A percentile compares a stretch with the other conserved stretches of the same genome.
phyloP scores from a whole-genome alignment of 2,797 vertebrate species.

The Sebastes flavidus region DNA sequence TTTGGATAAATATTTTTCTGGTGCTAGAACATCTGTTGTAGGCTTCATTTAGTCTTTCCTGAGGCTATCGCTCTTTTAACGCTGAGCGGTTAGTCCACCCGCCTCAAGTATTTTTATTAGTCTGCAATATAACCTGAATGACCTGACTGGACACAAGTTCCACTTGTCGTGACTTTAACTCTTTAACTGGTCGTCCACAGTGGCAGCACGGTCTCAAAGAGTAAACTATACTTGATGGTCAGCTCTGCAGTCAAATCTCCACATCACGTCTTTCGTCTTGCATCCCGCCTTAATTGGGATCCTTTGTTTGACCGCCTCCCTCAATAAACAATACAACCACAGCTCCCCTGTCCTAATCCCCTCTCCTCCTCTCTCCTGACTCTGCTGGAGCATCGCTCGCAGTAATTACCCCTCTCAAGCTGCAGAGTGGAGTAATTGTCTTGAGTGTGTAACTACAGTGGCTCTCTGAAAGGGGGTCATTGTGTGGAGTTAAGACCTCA shows the following conservation, averaged over 20 bases:
- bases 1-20: neutral
- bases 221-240: neutral
- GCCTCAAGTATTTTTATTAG: constrained; percentile 72
- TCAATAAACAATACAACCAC: constrained; percentile 80
- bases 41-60: constrained; percentile 31
- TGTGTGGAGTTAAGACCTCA: constrained; percentile 78
- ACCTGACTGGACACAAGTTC: constrained; percentile 27
- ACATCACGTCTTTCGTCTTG: constrained; percentile 58
- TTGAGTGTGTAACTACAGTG: constrained; percentile 82
- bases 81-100: constrained; percentile 46
- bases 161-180: constrained; percentile 31
- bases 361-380: constrained; percentile 60
- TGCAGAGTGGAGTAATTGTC: constrained; percentile 84
- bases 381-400: constrained; percentile 74
- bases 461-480: constrained; percentile 83
- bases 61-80: constrained; percentile 44
- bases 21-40: constrained; percentile 11
- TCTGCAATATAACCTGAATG: constrained; percentile 37
- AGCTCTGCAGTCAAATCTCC: constrained; percentile 28
- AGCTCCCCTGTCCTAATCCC: constrained; percentile 64
- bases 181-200: neutral
- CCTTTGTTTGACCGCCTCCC: constrained; percentile 79
- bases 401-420: constrained; percentile 82
- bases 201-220: neutral
- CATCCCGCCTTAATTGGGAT: constrained; percentile 68